Evolutionary conservation across 2,888 invertebrate genomes (phyloP).

Genomic region (Trachelus tabidus): DNA sequence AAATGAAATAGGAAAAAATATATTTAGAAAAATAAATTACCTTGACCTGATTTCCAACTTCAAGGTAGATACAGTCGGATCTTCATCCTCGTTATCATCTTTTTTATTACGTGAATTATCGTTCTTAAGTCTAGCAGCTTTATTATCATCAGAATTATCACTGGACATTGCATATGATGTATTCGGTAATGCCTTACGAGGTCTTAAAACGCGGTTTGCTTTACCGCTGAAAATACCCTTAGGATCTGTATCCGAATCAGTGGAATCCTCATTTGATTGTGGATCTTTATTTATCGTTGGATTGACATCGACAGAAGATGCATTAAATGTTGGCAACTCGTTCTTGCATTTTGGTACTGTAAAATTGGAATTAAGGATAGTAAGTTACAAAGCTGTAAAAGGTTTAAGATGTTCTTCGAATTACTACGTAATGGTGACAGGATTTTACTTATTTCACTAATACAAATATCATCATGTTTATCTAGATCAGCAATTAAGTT

Average conservation of each 20-base stretch:
- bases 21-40: background rate
- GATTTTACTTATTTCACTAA: background rate
- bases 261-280: background rate
- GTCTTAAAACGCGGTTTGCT: background rate
- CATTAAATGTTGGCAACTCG: background rate
- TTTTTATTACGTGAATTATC: background rate
- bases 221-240: background rate
- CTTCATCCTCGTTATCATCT: background rate
- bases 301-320: background rate
- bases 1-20: background rate
- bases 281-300: background rate
- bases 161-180: background rate
- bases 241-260: background rate
- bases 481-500: background rate
- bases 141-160: background rate
- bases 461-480: background rate
- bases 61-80: background rate
- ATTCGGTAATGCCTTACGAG: background rate
- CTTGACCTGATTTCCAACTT: background rate
- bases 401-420: background rate
- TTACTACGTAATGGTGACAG: background rate
- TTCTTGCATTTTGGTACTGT: background rate
- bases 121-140: background rate
- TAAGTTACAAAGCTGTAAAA: background rate
- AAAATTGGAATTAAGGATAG: background rate